Evolutionary conservation across 2,113 vertebrate genomes (phyloP).

Genomic region (Corvus moneduloides): DNA sequence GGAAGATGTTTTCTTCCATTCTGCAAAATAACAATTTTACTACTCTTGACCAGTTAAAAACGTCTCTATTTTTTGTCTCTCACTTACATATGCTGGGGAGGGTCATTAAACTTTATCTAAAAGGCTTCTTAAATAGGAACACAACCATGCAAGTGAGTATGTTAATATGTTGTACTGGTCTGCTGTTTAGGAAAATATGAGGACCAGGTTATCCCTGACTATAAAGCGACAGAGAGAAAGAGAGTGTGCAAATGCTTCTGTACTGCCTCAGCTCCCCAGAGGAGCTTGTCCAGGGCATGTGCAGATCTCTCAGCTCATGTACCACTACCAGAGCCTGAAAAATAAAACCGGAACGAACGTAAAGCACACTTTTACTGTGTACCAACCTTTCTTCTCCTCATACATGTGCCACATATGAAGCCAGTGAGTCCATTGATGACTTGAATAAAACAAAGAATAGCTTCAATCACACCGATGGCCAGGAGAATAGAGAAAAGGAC

Average conservation of each 20-base stretch:
- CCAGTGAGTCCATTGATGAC: slow-evolving; percentile 78
- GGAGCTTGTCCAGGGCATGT: background rate
- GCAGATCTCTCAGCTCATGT: background rate
- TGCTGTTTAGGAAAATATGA: background rate
- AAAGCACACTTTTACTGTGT: background rate
- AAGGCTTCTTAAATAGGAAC: background rate
- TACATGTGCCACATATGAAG: slow-evolving; percentile 79
- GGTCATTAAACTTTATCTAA: background rate
- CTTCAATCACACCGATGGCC: slow-evolving; percentile 70
- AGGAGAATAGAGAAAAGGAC: slow-evolving; percentile 82
- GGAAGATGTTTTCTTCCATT: background rate
- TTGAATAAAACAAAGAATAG: slow-evolving; percentile 80
- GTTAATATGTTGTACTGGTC: background rate
- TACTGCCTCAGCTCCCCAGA: background rate
- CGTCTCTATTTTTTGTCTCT: background rate
- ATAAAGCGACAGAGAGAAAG: background rate
- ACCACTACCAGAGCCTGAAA: background rate
- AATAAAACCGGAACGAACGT: background rate
- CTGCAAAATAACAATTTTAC: background rate
- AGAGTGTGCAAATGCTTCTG: background rate
- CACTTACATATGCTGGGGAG: background rate
- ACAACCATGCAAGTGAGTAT: background rate
- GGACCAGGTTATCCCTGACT: background rate
- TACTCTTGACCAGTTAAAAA: background rate
- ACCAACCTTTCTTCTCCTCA: slow-evolving; percentile 63